phyloP scores from a whole-genome alignment of 2,797 vertebrate species.

The Chrosomus eos region DNA sequence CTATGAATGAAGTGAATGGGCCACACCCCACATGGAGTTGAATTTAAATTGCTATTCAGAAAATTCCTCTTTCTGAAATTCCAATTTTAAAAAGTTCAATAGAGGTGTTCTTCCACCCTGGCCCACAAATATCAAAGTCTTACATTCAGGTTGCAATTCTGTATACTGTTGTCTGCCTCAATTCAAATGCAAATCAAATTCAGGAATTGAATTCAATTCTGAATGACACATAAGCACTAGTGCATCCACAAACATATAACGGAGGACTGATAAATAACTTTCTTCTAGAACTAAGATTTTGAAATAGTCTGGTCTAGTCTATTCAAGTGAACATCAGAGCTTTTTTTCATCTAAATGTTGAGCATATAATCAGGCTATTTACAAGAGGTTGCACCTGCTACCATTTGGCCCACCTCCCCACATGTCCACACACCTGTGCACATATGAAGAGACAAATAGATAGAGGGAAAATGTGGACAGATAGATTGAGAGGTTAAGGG shows the following conservation, averaged over 20 bases:
- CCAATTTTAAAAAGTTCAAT: not conserved
- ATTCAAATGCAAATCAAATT: slow-evolving; percentile 3
- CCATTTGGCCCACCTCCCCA: slow-evolving; percentile 26
- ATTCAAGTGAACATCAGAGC: not conserved
- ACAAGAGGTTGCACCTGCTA: slow-evolving; percentile 27
- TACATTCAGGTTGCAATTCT: not conserved
- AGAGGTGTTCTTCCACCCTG: not conserved
- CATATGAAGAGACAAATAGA: slow-evolving; percentile 40
- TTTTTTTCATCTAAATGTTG: not conserved
- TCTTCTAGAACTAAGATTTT: not conserved
- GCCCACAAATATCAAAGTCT: not conserved
- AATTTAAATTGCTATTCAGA: not conserved
- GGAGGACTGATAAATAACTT: not conserved
- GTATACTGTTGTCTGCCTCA: not conserved
- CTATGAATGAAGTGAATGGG: not conserved
- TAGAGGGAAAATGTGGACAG: slow-evolving; percentile 44
- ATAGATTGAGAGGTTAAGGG: slow-evolving; percentile 46
- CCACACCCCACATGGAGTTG: not conserved
- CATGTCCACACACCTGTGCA: slow-evolving; percentile 43
- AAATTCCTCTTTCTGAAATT: not conserved
- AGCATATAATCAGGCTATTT: slow-evolving; percentile 25
- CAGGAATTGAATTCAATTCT: not conserved
- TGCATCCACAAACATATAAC: not conserved
- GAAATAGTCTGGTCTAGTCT: not conserved
- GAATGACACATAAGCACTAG: not conserved